phyloP scores from a whole-genome alignment of 1,140 invertebrate genomes.

The Kradibia gibbosae region DNA sequence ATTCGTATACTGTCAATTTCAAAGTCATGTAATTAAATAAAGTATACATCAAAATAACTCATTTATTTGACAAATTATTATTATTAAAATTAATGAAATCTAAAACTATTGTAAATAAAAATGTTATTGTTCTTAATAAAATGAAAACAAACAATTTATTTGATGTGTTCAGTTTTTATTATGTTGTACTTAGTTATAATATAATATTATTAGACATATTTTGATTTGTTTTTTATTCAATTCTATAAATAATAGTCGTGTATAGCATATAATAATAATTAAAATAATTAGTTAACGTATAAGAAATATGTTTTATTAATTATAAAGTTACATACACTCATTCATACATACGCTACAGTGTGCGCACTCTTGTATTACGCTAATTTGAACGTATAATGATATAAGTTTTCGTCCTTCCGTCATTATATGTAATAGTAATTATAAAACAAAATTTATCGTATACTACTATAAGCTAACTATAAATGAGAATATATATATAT shows the following conservation, averaged over 20 bases:
- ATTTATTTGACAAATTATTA: no score
- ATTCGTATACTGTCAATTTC: no score
- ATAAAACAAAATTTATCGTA: slow-evolving; percentile 65
- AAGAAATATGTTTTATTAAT: slow-evolving; percentile 8
- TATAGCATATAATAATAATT: neutral
- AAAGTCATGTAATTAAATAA: no score
- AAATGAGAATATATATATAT: slow-evolving; percentile 66
- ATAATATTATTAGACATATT: neutral
- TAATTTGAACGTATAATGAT: slow-evolving; percentile 41
- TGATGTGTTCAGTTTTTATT: neutral
- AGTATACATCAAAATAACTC: no score
- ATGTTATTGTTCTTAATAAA: no score
- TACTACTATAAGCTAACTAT: slow-evolving; percentile 71
- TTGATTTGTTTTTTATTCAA: neutral
- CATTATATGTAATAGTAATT: slow-evolving; percentile 67
- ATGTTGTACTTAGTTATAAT: neutral
- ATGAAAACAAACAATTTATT: no score
- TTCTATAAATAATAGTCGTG: neutral
- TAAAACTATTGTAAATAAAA: no score
- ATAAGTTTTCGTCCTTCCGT: slow-evolving; percentile 55
- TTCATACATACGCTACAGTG: no score
- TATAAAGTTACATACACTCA: slow-evolving; percentile 12
- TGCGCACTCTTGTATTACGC: no score
- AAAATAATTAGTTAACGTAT: neutral
- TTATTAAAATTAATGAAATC: no score